Conservation (phyloP, 2,113 vertebrate genomes). For the Xenus cinereus region DNA sequence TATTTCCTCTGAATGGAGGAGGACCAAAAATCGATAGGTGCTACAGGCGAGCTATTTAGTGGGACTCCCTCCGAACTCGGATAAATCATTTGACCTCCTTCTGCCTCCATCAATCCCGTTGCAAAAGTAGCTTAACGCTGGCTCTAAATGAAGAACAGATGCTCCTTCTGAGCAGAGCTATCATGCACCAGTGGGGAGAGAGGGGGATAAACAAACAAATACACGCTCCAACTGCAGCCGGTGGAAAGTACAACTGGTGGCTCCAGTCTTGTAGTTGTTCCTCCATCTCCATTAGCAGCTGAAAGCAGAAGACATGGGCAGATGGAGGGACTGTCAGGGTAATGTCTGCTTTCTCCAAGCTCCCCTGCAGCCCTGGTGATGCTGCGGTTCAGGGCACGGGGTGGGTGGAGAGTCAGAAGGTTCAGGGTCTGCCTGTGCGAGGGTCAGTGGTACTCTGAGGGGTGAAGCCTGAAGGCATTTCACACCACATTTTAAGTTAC, state of each 20-base stretch:
- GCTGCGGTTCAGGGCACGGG: background rate
- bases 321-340: rapidly evolving
- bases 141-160: conserved; percentile 3
- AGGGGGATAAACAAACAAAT: background rate
- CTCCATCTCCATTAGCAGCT: background rate
- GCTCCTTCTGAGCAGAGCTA: background rate
- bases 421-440: background rate
- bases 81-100: conserved; percentile 3
- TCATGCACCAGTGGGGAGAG: background rate
- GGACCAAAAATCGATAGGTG: background rate
- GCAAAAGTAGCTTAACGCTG: background rate
- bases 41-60: background rate
- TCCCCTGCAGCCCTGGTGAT: background rate
- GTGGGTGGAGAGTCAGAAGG: background rate
- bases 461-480: background rate
- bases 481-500: background rate
- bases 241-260: background rate
- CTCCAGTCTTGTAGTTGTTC: background rate
- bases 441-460: rapidly evolving
- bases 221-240: background rate
- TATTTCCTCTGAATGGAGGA: background rate
- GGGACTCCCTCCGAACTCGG: background rate
- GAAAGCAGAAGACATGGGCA: background rate
- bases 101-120: background rate
- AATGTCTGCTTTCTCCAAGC: background rate